Evolutionary conservation across 2,113 vertebrate genomes (phyloP).

Genomic region (Dinomys branickii): DNA sequence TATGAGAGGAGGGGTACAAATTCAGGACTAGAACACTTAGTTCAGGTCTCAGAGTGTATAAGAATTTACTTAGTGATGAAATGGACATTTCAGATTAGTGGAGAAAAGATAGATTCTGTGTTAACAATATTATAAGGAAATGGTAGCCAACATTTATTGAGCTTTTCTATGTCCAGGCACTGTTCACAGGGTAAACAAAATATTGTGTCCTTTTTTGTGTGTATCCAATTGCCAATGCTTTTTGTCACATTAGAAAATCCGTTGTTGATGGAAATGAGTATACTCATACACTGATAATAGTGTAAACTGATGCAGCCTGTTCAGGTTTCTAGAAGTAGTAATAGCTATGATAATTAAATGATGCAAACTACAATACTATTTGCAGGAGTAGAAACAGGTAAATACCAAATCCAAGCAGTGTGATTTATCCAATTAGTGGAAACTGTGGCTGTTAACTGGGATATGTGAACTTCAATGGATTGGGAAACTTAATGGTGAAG

Average conservation of each 20-base stretch:
- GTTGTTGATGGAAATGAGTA: background rate
- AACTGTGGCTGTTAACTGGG: background rate
- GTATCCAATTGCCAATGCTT: background rate
- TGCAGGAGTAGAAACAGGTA: constrained; percentile 8
- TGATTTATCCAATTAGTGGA: background rate
- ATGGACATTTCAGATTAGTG: constrained; percentile 3
- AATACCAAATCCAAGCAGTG: background rate
- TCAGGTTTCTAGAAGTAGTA: background rate
- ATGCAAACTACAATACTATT: background rate
- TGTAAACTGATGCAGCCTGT: background rate
- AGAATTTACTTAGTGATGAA: constrained; percentile 47
- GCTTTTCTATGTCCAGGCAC: background rate
- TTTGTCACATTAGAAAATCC: constrained; percentile 35
- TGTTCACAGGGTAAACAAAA: constrained; percentile 23
- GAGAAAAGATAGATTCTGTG: background rate
- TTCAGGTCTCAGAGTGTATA: background rate
- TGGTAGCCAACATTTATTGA: background rate
- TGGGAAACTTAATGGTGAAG: background rate
- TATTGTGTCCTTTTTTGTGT: background rate
- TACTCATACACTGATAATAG: background rate
- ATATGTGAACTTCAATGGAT: background rate
- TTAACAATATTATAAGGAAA: background rate
- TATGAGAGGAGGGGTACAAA: constrained; percentile 23
- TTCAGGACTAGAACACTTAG: background rate
- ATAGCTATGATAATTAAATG: constrained; percentile 7